A percentile compares a stretch with the other conserved stretches of the same genome.
These are phyloP conservation scores for Pelvicachromis taeniatus DNA, from an alignment of 2,113 vertebrate genomes.

Conservation along the genomic window DNA sequence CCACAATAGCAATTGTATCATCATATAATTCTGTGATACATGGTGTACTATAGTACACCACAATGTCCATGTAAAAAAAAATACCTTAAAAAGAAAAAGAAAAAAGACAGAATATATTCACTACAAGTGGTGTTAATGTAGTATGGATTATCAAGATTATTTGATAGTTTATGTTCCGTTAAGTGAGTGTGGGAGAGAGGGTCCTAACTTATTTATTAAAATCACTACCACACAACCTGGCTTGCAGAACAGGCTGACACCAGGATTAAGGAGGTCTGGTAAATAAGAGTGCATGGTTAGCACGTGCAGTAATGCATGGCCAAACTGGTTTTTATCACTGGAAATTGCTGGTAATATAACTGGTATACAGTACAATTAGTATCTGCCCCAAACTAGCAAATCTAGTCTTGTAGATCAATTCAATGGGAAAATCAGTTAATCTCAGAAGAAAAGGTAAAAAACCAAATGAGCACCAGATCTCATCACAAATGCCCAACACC, in stretches of 20 bases:
- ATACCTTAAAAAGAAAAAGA: background rate
- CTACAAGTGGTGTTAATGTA: background rate
- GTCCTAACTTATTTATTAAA: background rate
- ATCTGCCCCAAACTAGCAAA: background rate
- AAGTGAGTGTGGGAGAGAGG: background rate
- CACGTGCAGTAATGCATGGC: background rate
- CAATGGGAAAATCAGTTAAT: background rate
- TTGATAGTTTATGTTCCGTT: background rate
- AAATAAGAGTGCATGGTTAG: background rate
- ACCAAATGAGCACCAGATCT: background rate
- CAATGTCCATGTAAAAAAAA: background rate
- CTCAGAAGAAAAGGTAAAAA: background rate
- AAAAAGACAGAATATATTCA: background rate
- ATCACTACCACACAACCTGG: background rate
- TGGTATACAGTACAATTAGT: background rate
- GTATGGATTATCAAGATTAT: background rate
- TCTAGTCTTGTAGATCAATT: background rate
- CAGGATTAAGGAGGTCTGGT: background rate
- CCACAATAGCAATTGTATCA: background rate
- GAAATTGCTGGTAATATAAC: background rate
- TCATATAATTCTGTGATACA: background rate
- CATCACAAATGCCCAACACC: background rate
- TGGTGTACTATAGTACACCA: background rate
- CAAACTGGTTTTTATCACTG: background rate
- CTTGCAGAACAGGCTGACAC: background rate